Base-by-base conservation (phyloP, 2,797 vertebrate species). In the Sebastes alutus region DNA sequence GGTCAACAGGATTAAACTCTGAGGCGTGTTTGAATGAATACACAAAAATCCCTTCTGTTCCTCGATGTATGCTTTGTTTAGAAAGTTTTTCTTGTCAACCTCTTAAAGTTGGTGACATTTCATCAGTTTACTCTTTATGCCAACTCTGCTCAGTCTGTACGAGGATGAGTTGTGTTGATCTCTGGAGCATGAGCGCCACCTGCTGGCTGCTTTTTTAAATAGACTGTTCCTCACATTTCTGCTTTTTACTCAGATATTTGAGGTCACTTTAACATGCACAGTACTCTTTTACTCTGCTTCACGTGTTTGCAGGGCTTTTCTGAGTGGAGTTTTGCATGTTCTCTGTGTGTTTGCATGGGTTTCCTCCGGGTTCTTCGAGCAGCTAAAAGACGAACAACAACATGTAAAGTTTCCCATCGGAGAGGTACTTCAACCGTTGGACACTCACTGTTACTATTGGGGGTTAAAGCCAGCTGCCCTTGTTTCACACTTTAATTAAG, bases 101-200 rank as follows among this genome's bases (percentile, higher is more conserved):
- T 18, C 49, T 72, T 52, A 4, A 52, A 33, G 2, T 18, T 65
- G 14, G 6, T 46, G 27, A 32, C 10, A 52, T 35, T 74, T 33
- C 6, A 66, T 58, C 18, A 32, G 3, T 64, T 25, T 23, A 33
- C 14, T 30, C 16, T 27, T 66, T 1, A 29, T 29, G 32, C 38
- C 38, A 14, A 6, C 30, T 22, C 20, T 29, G 18, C 30, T 42
- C 7, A 30, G 33, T 14, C 4, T 72, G 5, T n/a, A 9, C 1
- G 14, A 20, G 13, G 5, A 25, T 16, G 33, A 66, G 59, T 9
- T 74, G 20, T 65, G 7, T 42, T 64, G 16, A 72, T 76, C 20
- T 85, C 27, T 82, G 58, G 35, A 70, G 29, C 82, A 11, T 49
- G 54, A 82, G 86, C 72, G 22, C 86, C 89, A 75, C 82, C 59